Percentiles rank a stretch among this genome's conserved stretches.
These are phyloP conservation scores for Rhabditoides inermis DNA, from an alignment of 2,888 invertebrate genomes.

Conservation along the genomic window DNA sequence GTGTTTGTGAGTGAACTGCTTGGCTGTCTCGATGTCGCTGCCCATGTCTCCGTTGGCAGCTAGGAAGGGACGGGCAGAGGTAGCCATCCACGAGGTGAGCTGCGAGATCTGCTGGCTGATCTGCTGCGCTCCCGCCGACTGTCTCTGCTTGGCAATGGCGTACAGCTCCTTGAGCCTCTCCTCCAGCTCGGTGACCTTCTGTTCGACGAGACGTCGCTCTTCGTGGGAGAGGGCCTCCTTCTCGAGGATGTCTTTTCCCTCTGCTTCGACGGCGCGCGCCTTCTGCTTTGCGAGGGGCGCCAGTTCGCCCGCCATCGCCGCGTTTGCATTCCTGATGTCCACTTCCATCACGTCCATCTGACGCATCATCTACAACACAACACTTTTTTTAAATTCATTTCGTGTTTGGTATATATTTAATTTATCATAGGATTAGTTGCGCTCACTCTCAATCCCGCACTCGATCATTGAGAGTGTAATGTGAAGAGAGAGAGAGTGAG, in stretches of 20 bases:
- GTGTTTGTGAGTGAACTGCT: conserved; percentile 33
- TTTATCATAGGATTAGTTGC: not conserved
- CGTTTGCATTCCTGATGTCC: conserved; percentile 42
- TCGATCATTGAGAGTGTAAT: no score
- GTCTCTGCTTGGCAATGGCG: conserved; percentile 31
- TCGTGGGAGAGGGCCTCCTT: conserved; percentile 29
- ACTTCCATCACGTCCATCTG: conserved; percentile 43
- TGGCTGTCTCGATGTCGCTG: conserved; percentile 19
- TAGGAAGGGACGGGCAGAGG: conserved; percentile 36
- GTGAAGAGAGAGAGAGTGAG: no score
- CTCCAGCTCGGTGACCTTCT: conserved; percentile 24
- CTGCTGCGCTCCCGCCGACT: conserved; percentile 22
- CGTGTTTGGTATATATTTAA: not conserved
- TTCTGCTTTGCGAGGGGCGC: conserved; percentile 46
- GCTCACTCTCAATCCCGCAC: no score
- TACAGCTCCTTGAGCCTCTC: conserved; percentile 30
- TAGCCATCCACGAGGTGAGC: conserved; percentile 33
- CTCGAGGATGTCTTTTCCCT: conserved; percentile 37
- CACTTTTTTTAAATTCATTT: not conserved
- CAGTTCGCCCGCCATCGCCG: conserved; percentile 46
- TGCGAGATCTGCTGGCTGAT: conserved; percentile 14
- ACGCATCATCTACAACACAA: conserved; percentile 25
- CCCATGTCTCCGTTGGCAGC: conserved; percentile 38
- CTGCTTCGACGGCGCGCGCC: conserved; percentile 30
- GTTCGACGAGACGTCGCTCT: conserved; percentile 25